Evolutionary conservation across 2,888 invertebrate species (phyloP).

Genomic region (Ypsolopha scabrella): DNA sequence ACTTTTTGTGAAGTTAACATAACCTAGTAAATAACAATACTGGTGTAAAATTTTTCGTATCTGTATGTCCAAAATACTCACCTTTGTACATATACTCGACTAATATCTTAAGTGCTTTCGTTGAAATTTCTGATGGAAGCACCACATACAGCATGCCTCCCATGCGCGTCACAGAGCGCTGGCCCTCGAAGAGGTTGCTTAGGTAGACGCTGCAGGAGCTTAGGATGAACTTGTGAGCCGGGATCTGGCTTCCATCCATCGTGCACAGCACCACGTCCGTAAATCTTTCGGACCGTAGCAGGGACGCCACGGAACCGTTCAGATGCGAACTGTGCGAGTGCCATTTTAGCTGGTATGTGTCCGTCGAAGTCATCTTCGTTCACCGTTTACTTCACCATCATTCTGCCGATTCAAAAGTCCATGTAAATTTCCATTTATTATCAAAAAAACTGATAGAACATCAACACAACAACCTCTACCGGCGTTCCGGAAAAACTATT

Average conservation of each 20-base stretch:
- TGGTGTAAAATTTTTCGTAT: neutral
- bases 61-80: constrained; percentile 11
- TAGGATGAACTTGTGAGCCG: constrained; percentile 87
- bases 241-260: constrained; percentile 82
- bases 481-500: neutral
- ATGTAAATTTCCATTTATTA: no score
- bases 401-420: neutral
- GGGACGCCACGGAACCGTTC: constrained; percentile 83
- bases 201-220: constrained; percentile 80
- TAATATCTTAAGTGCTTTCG: constrained; percentile 82
- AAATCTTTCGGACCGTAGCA: constrained; percentile 83
- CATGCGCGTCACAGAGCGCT: constrained; percentile 53
- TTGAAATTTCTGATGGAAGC: constrained; percentile 84
- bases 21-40: neutral
- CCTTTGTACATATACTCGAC: constrained; percentile 90
- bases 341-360: constrained; percentile 92
- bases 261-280: constrained; percentile 87
- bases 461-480: neutral
- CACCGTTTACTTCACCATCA: constrained; percentile 2
- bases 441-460: no score
- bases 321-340: constrained; percentile 86
- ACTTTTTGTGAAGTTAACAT: neutral
- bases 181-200: constrained; percentile 55
- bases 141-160: constrained; percentile 76
- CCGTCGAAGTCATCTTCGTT: constrained; percentile 64